Evolutionary conservation across 2,113 vertebrate species (phyloP).

Genomic region (Podiceps cristatus): DNA sequence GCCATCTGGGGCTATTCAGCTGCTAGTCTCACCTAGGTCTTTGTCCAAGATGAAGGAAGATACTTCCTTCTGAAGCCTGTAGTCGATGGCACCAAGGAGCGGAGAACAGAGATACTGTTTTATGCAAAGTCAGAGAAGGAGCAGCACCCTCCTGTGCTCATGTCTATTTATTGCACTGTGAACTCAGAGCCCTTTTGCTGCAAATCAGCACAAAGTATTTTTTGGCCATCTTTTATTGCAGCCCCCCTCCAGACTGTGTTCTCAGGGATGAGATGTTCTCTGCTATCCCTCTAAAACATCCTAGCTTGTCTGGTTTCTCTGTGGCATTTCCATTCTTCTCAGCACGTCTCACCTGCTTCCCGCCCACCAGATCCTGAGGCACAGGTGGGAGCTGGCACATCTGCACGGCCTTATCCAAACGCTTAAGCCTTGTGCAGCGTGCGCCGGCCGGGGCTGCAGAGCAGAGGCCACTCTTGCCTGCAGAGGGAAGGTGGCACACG

Average conservation of each 20-base stretch:
- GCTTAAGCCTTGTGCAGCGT: fast-evolving
- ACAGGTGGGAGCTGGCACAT: background rate
- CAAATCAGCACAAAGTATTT: background rate
- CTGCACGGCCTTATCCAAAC: fast-evolving
- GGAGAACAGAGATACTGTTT: background rate
- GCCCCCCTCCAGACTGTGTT: background rate
- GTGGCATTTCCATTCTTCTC: background rate
- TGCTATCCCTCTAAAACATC: background rate
- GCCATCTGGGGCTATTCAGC: background rate
- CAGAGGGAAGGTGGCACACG: background rate
- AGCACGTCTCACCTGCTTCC: background rate
- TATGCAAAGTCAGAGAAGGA: background rate
- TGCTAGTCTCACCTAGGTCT: background rate
- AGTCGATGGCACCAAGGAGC: background rate
- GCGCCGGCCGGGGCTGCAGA: background rate
- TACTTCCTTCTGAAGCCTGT: background rate
- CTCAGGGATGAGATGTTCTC: background rate
- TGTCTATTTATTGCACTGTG: background rate
- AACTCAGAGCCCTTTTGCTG: background rate
- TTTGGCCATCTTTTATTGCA: background rate
- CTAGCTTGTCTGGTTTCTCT: background rate
- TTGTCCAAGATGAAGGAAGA: background rate
- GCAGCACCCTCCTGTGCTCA: conserved; percentile 39
- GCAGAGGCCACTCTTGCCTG: background rate
- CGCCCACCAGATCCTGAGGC: fast-evolving